Base-by-base conservation (phyloP, 2,797 vertebrate genomes). In the Bucorvus abyssinicus region DNA sequence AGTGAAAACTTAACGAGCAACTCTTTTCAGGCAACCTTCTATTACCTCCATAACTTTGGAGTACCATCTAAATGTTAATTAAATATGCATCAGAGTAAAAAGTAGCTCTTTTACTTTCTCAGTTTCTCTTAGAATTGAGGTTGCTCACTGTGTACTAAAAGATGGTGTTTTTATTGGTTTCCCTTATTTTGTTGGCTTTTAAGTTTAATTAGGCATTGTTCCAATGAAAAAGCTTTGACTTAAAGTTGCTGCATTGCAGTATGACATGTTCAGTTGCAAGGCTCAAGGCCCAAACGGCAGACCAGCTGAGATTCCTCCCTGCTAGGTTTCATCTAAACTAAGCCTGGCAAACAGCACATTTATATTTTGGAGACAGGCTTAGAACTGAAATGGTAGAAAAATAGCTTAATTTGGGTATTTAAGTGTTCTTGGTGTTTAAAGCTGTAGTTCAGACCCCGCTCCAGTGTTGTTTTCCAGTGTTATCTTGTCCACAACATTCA, bases 181-280 rank as follows among this genome's bases (percentile, higher is more conserved):
- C 21, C 60, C 50, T 76, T 55, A 7, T 44, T 59, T 73, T 55
- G 7, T 67, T 84, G 86, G 9, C 16, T 75, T 84, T 69, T 70
- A 52, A 70, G 16, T 67, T 91, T 84, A 71, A 36, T 18, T 80
- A 57, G 53, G 17, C 27, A n/a, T 78, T 59, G 42, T 22, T 86
- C 34, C 61, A 79, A 8, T 75, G 45, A 42, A 59, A 59, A 88
- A 75, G 7, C 45, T 84, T 71, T 71, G 38, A 68, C 50, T 88
- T 70, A 29, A 59, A 80, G 67, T 64, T 83, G 26, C 71, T 93
- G 85, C 79, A 82, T 49, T 95, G 87, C 90, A 95, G 83, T 38
- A 52, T 36, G 71, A 64, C 18, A 4, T 40, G 10, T 81, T 91
- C 30, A 22, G 14, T 61, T 3, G 8, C 13, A 36, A 84, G 57